These are phyloP conservation scores for Drosophila ochracea DNA, from an alignment of 2,888 invertebrate species.

Conservation along the genomic window DNA sequence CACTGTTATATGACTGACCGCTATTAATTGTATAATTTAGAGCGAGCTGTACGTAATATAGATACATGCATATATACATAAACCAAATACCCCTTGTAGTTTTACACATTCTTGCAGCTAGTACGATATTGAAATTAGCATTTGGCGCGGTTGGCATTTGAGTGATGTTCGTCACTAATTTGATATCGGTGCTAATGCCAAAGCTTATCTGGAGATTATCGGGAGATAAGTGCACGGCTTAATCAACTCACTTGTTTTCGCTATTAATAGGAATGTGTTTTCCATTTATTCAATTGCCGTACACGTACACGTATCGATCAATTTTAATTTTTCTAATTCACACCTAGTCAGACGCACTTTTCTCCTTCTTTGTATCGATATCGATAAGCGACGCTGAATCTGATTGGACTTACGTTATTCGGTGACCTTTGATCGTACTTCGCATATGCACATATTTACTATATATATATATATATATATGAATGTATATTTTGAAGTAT, in stretches of 20 bases:
- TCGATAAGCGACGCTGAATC: neutral
- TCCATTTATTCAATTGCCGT: neutral
- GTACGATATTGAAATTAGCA: neutral
- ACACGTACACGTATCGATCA: neutral
- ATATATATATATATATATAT: neutral
- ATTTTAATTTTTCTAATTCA: neutral
- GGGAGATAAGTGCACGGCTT: neutral
- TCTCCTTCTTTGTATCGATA: neutral
- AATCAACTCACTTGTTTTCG: neutral
- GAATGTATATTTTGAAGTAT: slow-evolving; percentile 22
- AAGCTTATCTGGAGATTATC: neutral
- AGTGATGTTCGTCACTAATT: neutral
- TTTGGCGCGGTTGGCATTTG: neutral
- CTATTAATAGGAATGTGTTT: neutral
- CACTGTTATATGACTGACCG: slow-evolving; percentile 16
- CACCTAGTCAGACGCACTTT: neutral
- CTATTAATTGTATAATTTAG: neutral
- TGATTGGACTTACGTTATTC: neutral
- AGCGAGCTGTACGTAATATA: too few species aligned
- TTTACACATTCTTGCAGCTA: neutral
- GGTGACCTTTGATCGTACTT: neutral
- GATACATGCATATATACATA: neutral
- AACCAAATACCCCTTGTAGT: neutral
- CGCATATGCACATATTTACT: neutral
- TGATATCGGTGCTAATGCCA: neutral